Base-by-base conservation (phyloP, 1,140 invertebrate species). In the Episyrphus balteatus region DNA sequence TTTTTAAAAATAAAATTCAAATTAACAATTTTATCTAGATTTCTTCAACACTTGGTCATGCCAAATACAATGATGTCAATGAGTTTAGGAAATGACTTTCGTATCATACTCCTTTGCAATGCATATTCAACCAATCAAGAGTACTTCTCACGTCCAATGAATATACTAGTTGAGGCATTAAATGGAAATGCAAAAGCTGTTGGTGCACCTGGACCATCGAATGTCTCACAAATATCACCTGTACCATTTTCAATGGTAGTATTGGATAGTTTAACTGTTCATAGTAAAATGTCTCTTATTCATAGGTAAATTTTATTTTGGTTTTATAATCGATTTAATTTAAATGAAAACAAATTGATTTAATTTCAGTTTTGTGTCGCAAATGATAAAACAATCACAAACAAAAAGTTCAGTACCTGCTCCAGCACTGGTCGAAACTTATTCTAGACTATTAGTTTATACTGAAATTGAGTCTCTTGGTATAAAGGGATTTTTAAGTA, bases 241-340 rank as follows among this genome's bases (percentile, higher is more conserved):
- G 81, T 84, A 13, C 93, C 93, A 1, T 70, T 97, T 12, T 87
- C 89, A 0, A 93, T 97, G 83, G 86, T 84, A 21, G 82, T 95
- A 15, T 68, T 97, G 3, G 94, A 98, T 64, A 93, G 92, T n/a
- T 68, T 97, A 13, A 96, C 94, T 0, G 86, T 96, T 11, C 92
- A 97, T 68, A 90, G 91, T 1, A 97, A 97, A 69, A 97, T 98
- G 93, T 93, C 89, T 51, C 70, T 98, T n/a, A 95, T 97, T 47
- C 92, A 97, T 59, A 53, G 47, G 54, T 55, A 49, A 43, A 17
- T 11, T 33, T 11, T 11, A 33, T 6, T 34, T 10, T 10, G 30
- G n/a, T n/a, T n/a, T n/a, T n/a, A n/a, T n/a, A n/a, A n/a, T n/a
- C n/a, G n/a, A n/a, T 44, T 13, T 33, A 44, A 17, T 8, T 33